phyloP scores from a whole-genome alignment of 2,113 vertebrate genomes.

The Austrofundulus limnaeus region DNA sequence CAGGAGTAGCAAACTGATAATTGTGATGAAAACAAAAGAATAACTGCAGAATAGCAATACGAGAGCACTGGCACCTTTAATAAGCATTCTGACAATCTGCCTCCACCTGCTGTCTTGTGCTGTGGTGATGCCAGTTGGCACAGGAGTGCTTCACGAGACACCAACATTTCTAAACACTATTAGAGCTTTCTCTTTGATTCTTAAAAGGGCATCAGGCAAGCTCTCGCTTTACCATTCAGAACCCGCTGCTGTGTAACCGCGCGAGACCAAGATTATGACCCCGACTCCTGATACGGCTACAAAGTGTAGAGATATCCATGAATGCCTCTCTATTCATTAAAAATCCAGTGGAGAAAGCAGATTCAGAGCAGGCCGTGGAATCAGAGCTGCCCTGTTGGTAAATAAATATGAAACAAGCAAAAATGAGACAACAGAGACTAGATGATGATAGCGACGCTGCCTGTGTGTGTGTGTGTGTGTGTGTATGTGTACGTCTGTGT shows the following conservation, averaged over 20 bases:
- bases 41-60: too few species aligned
- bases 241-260: constrained; percentile 11
- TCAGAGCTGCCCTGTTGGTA: constrained; percentile 44
- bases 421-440: constrained; percentile 41
- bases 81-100: constrained; percentile 16
- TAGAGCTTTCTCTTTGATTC: constrained; percentile 36
- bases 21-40: too few species aligned
- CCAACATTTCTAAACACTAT: constrained; percentile 26
- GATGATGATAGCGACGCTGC: constrained; percentile 18
- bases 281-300: constrained; percentile 31
- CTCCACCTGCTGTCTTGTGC: constrained; percentile 12
- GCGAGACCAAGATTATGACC: constrained; percentile 27
- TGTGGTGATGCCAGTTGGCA: constrained; percentile 53
- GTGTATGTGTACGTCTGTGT: too few species aligned
- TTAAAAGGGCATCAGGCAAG: constrained; percentile 17
- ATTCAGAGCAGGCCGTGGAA: constrained; percentile 46
- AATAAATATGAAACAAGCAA: constrained; percentile 49
- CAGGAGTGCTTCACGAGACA: constrained; percentile 22
- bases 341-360: constrained; percentile 43
- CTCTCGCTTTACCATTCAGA: constrained; percentile 33
- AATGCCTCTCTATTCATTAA: constrained; percentile 46
- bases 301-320: constrained; percentile 33
- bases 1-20: too few species aligned
- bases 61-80: too few species aligned
- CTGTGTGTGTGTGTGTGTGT: constrained; percentile 17